Evolutionary conservation across 2,888 invertebrate species (phyloP), one percentile per base, ranked within the genome.

Genomic region (Cactoblastis cactorum): DNA sequence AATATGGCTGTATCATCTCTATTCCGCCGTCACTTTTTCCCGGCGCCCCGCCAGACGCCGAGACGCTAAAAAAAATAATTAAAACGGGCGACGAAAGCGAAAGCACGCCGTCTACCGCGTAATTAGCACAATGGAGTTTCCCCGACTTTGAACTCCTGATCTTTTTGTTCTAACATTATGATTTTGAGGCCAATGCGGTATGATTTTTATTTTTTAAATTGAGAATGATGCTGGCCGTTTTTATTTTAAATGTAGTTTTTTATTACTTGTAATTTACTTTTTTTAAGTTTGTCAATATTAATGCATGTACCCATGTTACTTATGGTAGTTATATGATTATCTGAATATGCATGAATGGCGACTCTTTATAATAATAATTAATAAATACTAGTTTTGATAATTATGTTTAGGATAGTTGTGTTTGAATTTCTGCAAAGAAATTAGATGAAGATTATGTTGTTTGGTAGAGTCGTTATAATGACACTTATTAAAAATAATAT

Each of bases 121-220:
- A 89, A 89, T 89, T 89, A 89, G 88, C 77, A 88, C 88, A 88
- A 88, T 88, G 88, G 88, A 84, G 79, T 84, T 85, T 83, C 86
- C n/a, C 88, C 77, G 89, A 88, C 89, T 89, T 89, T 89, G 89
- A 89, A 88, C 87, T 84, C 85, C 77, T 73, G 79, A 83, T 81
- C 77, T 77, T 76, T 79, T 76, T 79, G 74, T 78, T 82, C 78
- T 77, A 80, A 70, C 73, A 55, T 50, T 55, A 63, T 64, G 33
- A 41, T 41, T 37, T 47, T 37, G 38, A 49, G 18, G 41, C 41
- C 34, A 41, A 19, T 28, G 11, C n/a, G 15, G 22, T 28, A 28
- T 1, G 28, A 15, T 6, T 43, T 43, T 43, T 22, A 22, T 15
- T 34, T 34, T 12, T 15, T 3, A 15, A 15, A 17, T 37, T 37